Base-by-base conservation (phyloP, 2,797 vertebrate genomes). In the Triplophysa yarkandensis region DNA sequence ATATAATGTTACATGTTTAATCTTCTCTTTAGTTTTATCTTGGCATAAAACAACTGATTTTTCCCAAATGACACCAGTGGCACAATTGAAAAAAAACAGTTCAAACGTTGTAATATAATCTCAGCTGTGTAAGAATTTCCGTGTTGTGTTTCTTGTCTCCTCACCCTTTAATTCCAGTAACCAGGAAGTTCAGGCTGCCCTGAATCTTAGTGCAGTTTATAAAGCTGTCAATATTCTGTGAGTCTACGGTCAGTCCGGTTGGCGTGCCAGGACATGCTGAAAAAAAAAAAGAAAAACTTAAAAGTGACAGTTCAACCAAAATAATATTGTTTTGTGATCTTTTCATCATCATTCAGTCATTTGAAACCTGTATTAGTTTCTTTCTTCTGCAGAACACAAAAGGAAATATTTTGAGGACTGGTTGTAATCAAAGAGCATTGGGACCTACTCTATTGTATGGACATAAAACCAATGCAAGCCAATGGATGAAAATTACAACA, bases 171-270 rank as follows among this genome's bases (percentile, higher is more conserved):
- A 98, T 95, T 54, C 97, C 97, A 0, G 94, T 98, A 80, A 94
- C 92, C 48, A 98, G 92, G 83, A 98, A 98, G 60, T 97, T 92
- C 73, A 98, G 89, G 82, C 95, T 96, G 70, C 97, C 97, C 87
- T 95, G 88, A 81, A 98, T 98, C 90, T 93, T 96, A 44, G 97
- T 98, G 89, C 97, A 98, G 91, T 98, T 98, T 76, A 95, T 90
- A 74, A 98, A 98, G 57, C 90, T 92, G 89, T 97, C 94, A 2
- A 98, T 98, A 85, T 98, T 98, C 17, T 74, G 86, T 0, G 94
- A 95, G 75, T 98, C 94, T 10, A 98, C 96, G 0, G 95, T 98
- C 83, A 96, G 90, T 50, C 85, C 91, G 75, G 68, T 84, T 23
- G 83, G 76, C 2, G 82, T 97, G 14, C 96, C 97, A 3, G 85